A percentile compares a stretch with the other conserved stretches of the same genome.
These are phyloP conservation scores for Microdon myrmicae DNA, from an alignment of 2,888 invertebrate species.

Conservation along the genomic window DNA sequence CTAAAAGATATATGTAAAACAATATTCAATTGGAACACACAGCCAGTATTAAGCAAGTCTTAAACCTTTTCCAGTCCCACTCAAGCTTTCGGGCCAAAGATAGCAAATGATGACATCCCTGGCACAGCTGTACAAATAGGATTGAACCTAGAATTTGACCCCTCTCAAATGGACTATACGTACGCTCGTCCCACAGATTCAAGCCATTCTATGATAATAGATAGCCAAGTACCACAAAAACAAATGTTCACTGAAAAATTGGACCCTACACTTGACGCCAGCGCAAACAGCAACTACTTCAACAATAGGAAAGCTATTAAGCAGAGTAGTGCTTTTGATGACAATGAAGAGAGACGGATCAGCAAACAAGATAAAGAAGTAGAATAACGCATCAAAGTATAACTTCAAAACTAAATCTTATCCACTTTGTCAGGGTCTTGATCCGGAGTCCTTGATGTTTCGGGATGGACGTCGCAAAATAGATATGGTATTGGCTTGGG, in stretches of 20 bases:
- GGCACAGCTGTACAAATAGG: constrained; percentile 65
- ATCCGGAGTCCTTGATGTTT: constrained; percentile 78
- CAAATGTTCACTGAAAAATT: constrained; percentile 52
- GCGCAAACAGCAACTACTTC: constrained; percentile 57
- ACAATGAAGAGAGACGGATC: constrained; percentile 58
- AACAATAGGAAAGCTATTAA: constrained; percentile 63
- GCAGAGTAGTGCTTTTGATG: constrained; percentile 57
- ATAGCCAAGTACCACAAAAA: constrained; percentile 54
- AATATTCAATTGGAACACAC: too few relatives aligned
- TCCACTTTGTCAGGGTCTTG: constrained; percentile 67
- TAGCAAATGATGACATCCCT: constrained; percentile 65
- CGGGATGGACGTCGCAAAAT: constrained; percentile 84
- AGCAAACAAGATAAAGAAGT: constrained; percentile 66
- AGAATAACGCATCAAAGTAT: background rate
- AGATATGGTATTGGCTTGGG: constrained; percentile 88
- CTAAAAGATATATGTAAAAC: background rate
- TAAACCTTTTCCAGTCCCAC: constrained; percentile 59
- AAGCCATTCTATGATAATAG: constrained; percentile 58
- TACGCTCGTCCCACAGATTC: constrained; percentile 54
- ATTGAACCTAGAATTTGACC: constrained; percentile 58
- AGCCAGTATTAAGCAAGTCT: too few relatives aligned
- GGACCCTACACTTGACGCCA: constrained; percentile 58
- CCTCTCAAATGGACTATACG: constrained; percentile 42
- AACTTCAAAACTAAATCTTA: background rate
- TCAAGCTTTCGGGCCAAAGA: constrained; percentile 70